phyloP scores from a whole-genome alignment of 2,797 vertebrate species.

The Erethizon dorsatum region DNA sequence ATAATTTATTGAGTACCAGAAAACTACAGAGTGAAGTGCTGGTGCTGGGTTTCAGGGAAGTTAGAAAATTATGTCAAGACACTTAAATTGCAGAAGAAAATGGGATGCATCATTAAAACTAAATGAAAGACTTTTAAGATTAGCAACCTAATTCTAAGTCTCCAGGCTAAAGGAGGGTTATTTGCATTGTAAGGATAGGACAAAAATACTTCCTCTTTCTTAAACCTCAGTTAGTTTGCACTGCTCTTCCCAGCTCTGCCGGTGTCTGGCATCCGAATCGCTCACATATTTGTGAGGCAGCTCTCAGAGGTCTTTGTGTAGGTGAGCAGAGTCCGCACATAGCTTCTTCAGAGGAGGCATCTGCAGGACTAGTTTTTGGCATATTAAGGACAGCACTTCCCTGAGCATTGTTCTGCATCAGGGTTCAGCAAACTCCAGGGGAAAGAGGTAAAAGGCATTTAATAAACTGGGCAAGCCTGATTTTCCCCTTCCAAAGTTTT shows the following conservation, averaged over 20 bases:
- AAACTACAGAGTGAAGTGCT: not conserved
- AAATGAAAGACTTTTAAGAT: constrained; percentile 51
- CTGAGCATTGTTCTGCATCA: not conserved
- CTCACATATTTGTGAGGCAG: not conserved
- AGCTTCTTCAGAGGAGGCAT: not conserved
- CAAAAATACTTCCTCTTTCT: constrained; percentile 15
- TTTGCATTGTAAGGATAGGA: not conserved
- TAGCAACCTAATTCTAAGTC: not conserved
- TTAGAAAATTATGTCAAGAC: constrained; percentile 33
- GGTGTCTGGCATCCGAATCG: not conserved
- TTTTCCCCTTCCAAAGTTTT: not conserved
- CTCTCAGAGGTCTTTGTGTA: not conserved
- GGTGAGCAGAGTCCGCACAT: not conserved
- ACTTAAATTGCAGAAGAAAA: constrained; percentile 41
- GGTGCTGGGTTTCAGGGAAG: not conserved
- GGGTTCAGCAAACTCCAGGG: not conserved
- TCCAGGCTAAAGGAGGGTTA: not conserved
- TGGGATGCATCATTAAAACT: not conserved
- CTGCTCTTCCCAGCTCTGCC: not conserved
- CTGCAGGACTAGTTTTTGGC: not conserved
- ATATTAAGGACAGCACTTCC: not conserved
- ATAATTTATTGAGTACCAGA: not conserved
- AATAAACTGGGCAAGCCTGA: not conserved
- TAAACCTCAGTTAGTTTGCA: not conserved
- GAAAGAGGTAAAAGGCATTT: not conserved